phyloP scores from a whole-genome alignment of 64 coral and sea anemone species.

The Trachythela sp. region DNA sequence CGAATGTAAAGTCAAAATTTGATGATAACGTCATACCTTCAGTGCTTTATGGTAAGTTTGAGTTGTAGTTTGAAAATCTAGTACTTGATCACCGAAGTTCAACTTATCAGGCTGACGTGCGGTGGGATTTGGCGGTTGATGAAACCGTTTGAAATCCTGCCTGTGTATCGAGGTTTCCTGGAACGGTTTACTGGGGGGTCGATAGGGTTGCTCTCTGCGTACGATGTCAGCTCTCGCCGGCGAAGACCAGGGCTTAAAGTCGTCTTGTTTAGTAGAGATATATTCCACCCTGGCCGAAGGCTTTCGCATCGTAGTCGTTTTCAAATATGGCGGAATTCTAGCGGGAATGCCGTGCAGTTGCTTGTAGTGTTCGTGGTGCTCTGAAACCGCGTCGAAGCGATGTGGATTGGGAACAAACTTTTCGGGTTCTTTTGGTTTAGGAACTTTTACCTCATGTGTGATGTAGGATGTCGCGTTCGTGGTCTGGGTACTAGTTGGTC shows the following conservation, averaged over 20 bases:
- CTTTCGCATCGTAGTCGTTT: conserved; percentile 72
- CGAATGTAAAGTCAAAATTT: too few relatives aligned
- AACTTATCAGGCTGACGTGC: conserved; percentile 84
- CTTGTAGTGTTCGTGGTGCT: conserved; percentile 69
- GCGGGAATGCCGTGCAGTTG: conserved; percentile 54
- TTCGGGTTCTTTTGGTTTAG: conserved; percentile 68
- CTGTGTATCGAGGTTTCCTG: conserved; percentile 80
- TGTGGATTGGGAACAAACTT: conserved; percentile 88
- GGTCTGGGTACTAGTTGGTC: conserved; percentile 34
- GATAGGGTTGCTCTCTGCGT: conserved; percentile 50
- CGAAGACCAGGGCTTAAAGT: conserved; percentile 64
- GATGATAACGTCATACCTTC: too few relatives aligned
- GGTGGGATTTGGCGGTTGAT: conserved; percentile 76
- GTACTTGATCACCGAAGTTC: not conserved
- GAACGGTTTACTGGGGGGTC: conserved; percentile 68
- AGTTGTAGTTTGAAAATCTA: not conserved
- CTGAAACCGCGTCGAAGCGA: conserved; percentile 84
- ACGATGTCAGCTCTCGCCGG: conserved; percentile 41
- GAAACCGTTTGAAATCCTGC: conserved; percentile 80
- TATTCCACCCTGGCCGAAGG: conserved; percentile 86
- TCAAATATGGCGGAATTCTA: conserved; percentile 71
- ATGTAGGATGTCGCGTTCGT: conserved; percentile 58
- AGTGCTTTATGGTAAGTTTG: not conserved
- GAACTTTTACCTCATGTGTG: conserved; percentile 54
- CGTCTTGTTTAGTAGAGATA: conserved; percentile 67